Conservation (phyloP, 2,797 vertebrate species). For the Onychomys leucogaster region DNA sequence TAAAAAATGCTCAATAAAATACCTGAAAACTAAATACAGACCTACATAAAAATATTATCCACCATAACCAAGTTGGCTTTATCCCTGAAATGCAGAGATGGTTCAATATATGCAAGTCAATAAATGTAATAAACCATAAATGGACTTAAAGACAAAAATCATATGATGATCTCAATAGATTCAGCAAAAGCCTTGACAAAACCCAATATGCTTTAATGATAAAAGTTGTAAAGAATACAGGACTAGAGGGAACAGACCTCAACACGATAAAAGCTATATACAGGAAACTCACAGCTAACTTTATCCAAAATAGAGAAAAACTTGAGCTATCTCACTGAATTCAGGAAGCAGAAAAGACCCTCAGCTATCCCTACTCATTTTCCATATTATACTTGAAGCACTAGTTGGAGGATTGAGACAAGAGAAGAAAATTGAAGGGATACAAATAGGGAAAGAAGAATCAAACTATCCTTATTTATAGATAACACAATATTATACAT, state of each 20-base stretch:
- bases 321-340: not conserved
- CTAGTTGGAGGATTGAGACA: not conserved
- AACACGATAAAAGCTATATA: not conserved
- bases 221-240: not conserved
- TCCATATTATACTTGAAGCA: not conserved
- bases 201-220: not conserved
- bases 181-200: not conserved
- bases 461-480: not conserved
- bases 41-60: not conserved
- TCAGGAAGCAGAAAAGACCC: not conserved
- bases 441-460: not conserved
- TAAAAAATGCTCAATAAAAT: not conserved
- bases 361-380: not conserved
- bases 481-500: not conserved
- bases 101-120: not conserved
- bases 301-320: not conserved
- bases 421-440: not conserved
- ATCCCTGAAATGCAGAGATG: not conserved
- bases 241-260: not conserved
- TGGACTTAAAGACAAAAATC: not conserved
- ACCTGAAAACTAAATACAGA: not conserved
- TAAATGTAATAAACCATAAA: not conserved
- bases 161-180: not conserved
- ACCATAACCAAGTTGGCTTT: not conserved
- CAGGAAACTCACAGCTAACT: not conserved